Evolutionary conservation across 2,888 invertebrate genomes (phyloP), one percentile per base, ranked within the genome.

Genomic region (Tipula helvola): DNA sequence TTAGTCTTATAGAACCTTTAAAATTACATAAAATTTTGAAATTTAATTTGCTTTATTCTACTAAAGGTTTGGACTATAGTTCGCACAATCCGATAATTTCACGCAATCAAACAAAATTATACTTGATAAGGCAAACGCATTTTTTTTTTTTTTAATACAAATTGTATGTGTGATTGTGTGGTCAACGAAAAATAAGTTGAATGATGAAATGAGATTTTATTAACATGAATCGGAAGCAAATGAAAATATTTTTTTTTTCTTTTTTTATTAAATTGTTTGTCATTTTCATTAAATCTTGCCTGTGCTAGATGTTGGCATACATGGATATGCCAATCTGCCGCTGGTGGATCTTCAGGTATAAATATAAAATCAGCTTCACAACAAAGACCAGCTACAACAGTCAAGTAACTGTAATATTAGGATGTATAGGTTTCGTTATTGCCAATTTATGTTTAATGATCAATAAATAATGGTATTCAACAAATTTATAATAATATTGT

Each of bases 291-390:
- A 16, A 87, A 87, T 89, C 91, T 92, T 94, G 94, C 94, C 94
- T 94, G 94, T 90, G 92, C 92, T 90, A 97, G 93, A 92, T 96
- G 96, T 90, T 93, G 93, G 92, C 96, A 97, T 89, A 97, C 92
- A 90, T 93, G 94, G 89, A 94, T 93, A 89, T 95, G 94, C 97
- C 97, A 97, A 91, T 95, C 95, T 88, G 91, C 91, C 89, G 89
- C 95, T 90, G 97, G 96, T 90, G 97, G 97, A 93, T 95, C 95
- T 93, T 97, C 97, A 89, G 97, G 97, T 91, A 97, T 95, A 93
- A 97, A 97, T 91, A 95, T 95, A 94, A 95, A 96, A 92, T 96
- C 96, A 90, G 96, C 97, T 91, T 97, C 97, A 89, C 95, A 93
- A 90, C 96, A 95, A 89, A 97, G 93, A 91, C 96, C 95, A 90